Percentiles rank a stretch among this genome's conserved stretches.
Evolutionary conservation across 2,797 vertebrate species (phyloP).

Genomic region (Acomys russatus): DNA sequence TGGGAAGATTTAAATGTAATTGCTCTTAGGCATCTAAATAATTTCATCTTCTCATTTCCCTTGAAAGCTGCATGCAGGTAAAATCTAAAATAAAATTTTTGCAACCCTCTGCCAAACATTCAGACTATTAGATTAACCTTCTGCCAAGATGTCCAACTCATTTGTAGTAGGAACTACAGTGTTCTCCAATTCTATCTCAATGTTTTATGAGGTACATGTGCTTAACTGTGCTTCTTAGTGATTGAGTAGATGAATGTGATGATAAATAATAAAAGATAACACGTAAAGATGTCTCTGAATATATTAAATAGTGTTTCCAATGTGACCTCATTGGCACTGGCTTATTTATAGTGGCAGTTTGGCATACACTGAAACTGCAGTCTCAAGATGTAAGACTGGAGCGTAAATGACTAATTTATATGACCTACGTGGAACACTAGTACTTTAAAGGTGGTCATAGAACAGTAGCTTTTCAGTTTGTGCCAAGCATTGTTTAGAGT

Average conservation of each 20-base stretch:
- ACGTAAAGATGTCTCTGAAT: not conserved
- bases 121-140: not conserved
- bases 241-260: no score
- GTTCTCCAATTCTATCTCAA: accelerated
- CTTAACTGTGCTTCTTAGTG: not conserved
- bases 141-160: not conserved
- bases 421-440: not conserved
- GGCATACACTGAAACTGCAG: not conserved
- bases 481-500: not conserved
- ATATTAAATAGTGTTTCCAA: not conserved
- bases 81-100: not conserved
- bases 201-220: not conserved
- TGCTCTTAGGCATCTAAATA: not conserved
- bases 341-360: not conserved
- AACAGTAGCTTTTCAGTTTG: not conserved
- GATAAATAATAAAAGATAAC: not conserved
- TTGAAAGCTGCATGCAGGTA: not conserved
- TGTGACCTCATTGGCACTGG: no score
- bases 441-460: not conserved
- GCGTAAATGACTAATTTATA: not conserved
- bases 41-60: not conserved
- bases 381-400: not conserved
- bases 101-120: not conserved
- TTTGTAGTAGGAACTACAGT: not conserved
- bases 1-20: not conserved